phyloP scores from a whole-genome alignment of 2,888 invertebrate species.

The Notodonta dromedarius region DNA sequence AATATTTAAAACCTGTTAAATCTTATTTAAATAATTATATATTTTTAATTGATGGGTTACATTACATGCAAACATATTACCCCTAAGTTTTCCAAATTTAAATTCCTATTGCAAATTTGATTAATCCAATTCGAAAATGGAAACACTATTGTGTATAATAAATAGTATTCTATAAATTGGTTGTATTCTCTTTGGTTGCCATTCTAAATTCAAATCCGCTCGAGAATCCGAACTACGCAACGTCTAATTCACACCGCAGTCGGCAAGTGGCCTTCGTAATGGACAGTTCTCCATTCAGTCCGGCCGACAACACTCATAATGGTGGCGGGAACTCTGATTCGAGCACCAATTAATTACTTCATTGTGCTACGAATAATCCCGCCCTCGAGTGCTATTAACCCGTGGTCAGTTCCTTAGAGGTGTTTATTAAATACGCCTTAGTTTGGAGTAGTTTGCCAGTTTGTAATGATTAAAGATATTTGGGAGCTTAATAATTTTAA shows the following conservation, averaged over 20 bases:
- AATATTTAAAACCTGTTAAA: too few relatives aligned
- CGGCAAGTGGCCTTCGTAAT: conserved; percentile 68
- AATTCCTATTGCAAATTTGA: conserved; percentile 9
- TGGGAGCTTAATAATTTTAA: too few relatives aligned
- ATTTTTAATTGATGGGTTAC: too few relatives aligned
- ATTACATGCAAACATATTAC: too few relatives aligned
- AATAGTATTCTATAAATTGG: background rate
- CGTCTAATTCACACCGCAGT: conserved; percentile 65
- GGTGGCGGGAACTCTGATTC: conserved; percentile 68
- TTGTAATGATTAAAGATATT: background rate
- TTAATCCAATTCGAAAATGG: conserved; percentile 10
- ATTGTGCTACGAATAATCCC: conserved; percentile 72
- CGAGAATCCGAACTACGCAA: conserved; percentile 40
- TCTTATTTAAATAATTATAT: too few relatives aligned
- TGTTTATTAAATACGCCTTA: conserved; percentile 77
- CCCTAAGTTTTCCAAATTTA: conserved; percentile 6
- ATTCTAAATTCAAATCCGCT: conserved; percentile 54
- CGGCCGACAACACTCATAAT: conserved; percentile 54
- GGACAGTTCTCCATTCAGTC: conserved; percentile 63
- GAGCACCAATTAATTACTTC: conserved; percentile 82
- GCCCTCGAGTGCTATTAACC: conserved; percentile 75
- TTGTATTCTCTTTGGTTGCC: conserved; percentile 2
- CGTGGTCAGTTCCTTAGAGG: conserved; percentile 79
- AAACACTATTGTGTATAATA: background rate
- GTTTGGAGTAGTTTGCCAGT: conserved; percentile 53